Conservation (phyloP, 2,797 vertebrate genomes). For the Mormyrops boulengeri region DNA sequence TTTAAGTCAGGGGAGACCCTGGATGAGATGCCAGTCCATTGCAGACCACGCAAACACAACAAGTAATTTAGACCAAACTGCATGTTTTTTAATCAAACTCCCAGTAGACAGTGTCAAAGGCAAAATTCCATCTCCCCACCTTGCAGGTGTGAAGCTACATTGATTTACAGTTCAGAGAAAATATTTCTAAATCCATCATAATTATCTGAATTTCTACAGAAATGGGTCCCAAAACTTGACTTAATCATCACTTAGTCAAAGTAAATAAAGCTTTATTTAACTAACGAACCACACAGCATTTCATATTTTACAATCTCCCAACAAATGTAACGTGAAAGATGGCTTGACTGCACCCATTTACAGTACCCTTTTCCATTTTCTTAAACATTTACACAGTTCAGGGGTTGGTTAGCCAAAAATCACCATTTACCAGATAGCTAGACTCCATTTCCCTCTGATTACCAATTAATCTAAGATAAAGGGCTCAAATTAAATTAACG, state of each 20-base stretch:
- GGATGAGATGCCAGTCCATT: not conserved
- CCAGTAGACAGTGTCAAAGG: not conserved
- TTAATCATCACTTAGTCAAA: not conserved
- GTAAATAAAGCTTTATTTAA: not conserved
- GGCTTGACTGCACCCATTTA: not conserved
- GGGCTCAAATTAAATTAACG: not conserved
- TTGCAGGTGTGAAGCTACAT: not conserved
- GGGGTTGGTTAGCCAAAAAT: not conserved
- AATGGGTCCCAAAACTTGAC: not conserved
- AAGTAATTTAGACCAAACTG: not conserved
- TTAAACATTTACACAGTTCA: not conserved
- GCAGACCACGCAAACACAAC: not conserved
- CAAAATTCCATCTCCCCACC: not conserved
- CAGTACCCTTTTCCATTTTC: not conserved
- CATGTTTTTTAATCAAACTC: not conserved
- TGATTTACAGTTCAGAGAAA: not conserved
- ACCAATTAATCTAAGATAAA: not conserved
- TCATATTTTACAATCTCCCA: not conserved
- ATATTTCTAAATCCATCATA: not conserved
- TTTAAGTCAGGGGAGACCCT: not conserved
- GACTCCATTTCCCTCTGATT: not conserved
- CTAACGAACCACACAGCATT: not conserved
- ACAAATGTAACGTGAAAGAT: not conserved
- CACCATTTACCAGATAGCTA: not conserved
- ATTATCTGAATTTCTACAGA: not conserved